Evolutionary conservation across 2,888 invertebrate genomes (phyloP).

Genomic region (Parnassius smintheus): DNA sequence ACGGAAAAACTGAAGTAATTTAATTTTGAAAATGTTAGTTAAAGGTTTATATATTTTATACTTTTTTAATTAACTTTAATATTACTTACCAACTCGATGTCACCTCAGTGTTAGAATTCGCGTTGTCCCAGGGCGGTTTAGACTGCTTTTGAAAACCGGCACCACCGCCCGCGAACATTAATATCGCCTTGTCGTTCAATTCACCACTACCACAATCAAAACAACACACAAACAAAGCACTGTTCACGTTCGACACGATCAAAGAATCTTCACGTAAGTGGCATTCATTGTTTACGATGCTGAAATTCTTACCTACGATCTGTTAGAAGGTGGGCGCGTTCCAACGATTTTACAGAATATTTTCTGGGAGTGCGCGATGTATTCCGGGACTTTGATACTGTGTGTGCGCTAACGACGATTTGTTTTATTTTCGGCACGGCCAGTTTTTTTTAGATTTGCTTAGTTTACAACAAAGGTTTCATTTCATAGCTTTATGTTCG

Average conservation of each 20-base stretch:
- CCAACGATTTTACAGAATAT: constrained; percentile 41
- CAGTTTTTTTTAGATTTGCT: constrained; percentile 47
- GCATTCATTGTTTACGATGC: constrained; percentile 38
- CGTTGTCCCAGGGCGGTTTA: constrained; percentile 68
- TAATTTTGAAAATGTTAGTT: no score
- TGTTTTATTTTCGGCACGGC: constrained; percentile 52
- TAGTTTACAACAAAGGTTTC: constrained; percentile 44
- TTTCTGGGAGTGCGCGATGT: constrained; percentile 44
- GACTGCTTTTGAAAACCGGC: constrained; percentile 72
- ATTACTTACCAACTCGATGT: constrained; percentile 57
- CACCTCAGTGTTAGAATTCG: constrained; percentile 47
- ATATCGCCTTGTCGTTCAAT: constrained; percentile 32
- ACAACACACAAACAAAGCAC: constrained; percentile 28
- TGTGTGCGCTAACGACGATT: constrained; percentile 45
- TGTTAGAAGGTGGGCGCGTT: constrained; percentile 31
- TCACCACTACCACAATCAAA: constrained; percentile 26
- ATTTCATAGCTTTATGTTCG: constrained; percentile 40
- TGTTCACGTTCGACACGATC: constrained; percentile 21
- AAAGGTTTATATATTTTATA: no score
- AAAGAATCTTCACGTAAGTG: constrained; percentile 10
- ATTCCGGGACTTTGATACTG: constrained; percentile 45
- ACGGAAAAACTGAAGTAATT: no score
- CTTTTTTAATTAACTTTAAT: no score
- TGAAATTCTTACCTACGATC: constrained; percentile 28
- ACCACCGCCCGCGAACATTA: constrained; percentile 72